Conservation (phyloP, 2,113 vertebrate genomes). For the Mungos mungo region DNA sequence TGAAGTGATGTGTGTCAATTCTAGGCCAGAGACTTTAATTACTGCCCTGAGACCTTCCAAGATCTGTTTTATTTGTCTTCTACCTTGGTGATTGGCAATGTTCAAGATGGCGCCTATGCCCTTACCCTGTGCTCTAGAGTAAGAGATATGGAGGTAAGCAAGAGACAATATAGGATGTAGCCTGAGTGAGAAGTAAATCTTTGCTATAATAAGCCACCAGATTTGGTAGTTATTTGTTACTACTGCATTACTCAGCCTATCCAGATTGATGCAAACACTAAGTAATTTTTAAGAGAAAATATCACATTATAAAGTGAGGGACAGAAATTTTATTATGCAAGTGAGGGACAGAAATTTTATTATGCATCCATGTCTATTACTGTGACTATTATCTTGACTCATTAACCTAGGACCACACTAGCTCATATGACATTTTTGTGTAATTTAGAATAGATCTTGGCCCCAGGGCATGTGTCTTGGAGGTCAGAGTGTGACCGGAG, state of each 20-base stretch:
- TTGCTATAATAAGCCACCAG: not conserved
- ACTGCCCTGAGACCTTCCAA: not conserved
- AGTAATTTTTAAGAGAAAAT: not conserved
- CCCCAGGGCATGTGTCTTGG: not conserved
- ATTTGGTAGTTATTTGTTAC: not conserved
- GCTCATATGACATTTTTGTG: not conserved
- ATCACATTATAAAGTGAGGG: not conserved
- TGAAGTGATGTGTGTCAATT: not conserved
- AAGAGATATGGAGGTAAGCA: not conserved
- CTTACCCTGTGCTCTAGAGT: not conserved
- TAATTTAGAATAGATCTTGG: not conserved
- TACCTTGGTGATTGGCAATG: not conserved
- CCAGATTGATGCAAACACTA: not conserved
- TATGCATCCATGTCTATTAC: not conserved
- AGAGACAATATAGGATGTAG: not conserved
- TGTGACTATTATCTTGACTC: slow-evolving; percentile 10
- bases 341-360: not conserved
- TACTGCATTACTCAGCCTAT: not conserved
- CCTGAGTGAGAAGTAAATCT: not conserved
- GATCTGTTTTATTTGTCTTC: not conserved
- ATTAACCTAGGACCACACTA: not conserved
- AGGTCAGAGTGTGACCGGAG: not conserved
- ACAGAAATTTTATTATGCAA: not conserved
- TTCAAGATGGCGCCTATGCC: not conserved
- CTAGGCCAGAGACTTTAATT: not conserved